phyloP scores from a whole-genome alignment of 2,113 vertebrate genomes.

The Amphilophus citrinellus region DNA sequence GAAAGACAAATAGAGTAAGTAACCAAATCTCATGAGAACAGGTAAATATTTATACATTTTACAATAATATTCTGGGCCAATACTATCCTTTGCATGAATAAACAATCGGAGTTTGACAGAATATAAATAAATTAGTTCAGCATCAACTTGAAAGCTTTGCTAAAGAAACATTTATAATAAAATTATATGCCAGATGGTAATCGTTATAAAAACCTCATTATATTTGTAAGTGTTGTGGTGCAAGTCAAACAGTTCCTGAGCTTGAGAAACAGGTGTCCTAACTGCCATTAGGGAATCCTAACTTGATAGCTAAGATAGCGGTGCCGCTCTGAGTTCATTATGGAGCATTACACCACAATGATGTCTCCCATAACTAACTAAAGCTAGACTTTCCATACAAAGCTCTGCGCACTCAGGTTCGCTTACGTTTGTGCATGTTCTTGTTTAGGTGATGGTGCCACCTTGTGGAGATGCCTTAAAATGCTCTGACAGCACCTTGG shows the following conservation, averaged over 20 bases:
- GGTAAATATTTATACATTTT: not conserved
- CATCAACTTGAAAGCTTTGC: not conserved
- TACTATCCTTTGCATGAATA: not conserved
- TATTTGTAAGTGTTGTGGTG: not conserved
- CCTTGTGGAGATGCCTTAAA: conserved; percentile 26
- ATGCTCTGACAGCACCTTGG: not conserved
- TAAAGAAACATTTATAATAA: not conserved
- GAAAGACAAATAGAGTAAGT: not conserved
- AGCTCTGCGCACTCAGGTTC: not conserved
- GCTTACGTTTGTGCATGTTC: not conserved
- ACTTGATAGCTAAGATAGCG: conserved; percentile 17
- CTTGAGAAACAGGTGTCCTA: conserved; percentile 46
- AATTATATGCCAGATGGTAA: not conserved
- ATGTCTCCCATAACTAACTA: not conserved
- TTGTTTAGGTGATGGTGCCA: conserved; percentile 27
- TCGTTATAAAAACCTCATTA: not conserved
- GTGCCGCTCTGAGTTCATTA: conserved; percentile 57
- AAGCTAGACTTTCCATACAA: not conserved
- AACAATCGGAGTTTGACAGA: not conserved
- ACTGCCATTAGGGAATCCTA: not conserved
- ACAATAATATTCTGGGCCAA: not conserved
- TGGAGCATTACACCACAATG: conserved; percentile 30
- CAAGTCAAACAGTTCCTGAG: conserved; percentile 6
- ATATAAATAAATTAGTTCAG: not conserved
- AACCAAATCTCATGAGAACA: not conserved